Evolutionary conservation across 2,113 vertebrate species (phyloP).

Genomic region (Malurus melanocephalus): DNA sequence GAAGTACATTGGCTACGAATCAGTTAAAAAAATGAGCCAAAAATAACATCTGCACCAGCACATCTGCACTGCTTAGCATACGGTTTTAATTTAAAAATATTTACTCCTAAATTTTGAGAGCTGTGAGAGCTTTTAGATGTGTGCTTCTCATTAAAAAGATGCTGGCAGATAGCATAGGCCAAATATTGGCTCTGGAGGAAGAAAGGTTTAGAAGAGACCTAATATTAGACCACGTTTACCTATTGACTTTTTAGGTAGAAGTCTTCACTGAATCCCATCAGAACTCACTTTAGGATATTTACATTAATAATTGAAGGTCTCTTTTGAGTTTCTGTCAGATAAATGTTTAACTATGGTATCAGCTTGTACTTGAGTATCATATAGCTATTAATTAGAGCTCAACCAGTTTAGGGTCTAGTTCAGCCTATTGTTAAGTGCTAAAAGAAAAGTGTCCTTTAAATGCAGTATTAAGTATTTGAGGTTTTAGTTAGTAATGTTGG

Average conservation of each 20-base stretch:
- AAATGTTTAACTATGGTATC: background rate
- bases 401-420: background rate
- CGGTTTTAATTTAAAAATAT: slow-evolving; percentile 66
- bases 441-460: background rate
- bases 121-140: slow-evolving; percentile 62
- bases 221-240: background rate
- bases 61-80: slow-evolving; percentile 59
- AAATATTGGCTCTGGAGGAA: slow-evolving; percentile 33
- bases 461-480: background rate
- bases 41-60: slow-evolving; percentile 60
- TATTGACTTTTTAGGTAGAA: background rate
- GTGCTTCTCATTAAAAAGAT: slow-evolving; percentile 62
- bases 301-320: background rate
- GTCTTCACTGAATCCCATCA: background rate
- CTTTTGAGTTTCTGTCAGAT: background rate
- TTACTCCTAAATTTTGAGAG: slow-evolving; percentile 63
- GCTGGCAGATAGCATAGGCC: slow-evolving; percentile 42
- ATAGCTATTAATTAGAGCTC: background rate
- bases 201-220: slow-evolving; percentile 19
- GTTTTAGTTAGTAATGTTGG: background rate
- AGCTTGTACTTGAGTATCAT: background rate
- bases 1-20: slow-evolving; percentile 26
- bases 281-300: background rate
- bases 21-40: slow-evolving; percentile 63
- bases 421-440: background rate